Evolutionary conservation across 2,797 vertebrate species (phyloP).

Genomic region (Sebastes vulpes): DNA sequence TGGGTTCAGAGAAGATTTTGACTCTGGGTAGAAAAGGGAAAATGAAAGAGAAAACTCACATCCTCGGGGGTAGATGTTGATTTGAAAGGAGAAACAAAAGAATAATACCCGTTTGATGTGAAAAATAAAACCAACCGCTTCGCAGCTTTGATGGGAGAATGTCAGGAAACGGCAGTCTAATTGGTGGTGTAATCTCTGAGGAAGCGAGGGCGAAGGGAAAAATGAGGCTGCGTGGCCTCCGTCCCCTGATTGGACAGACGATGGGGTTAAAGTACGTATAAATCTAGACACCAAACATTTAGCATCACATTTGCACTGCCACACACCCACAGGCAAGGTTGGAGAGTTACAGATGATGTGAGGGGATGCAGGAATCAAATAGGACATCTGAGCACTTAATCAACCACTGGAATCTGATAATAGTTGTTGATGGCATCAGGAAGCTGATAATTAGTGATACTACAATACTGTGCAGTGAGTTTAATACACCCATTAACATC

Average conservation of each 20-base stretch:
- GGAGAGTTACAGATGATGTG: neutral
- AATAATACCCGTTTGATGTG: conserved; percentile 83
- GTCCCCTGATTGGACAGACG: conserved; percentile 32
- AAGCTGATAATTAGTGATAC: neutral
- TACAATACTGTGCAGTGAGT: neutral
- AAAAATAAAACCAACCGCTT: conserved; percentile 79
- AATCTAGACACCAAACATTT: conserved; percentile 28
- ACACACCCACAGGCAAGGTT: neutral
- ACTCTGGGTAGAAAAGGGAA: conserved; percentile 48
- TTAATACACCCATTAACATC: neutral
- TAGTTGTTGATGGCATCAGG: neutral
- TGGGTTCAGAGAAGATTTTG: conserved; percentile 64
- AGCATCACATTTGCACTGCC: neutral
- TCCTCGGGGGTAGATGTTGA: conserved; percentile 83
- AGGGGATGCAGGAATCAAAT: conserved; percentile 3
- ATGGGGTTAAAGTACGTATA: conserved; percentile 10
- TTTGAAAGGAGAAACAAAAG: conserved; percentile 81
- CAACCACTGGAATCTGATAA: neutral
- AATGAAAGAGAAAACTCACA: conserved; percentile 66
- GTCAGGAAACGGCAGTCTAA: conserved; percentile 82
- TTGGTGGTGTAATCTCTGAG: conserved; percentile 78
- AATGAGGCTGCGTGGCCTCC: conserved; percentile 8
- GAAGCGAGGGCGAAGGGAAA: conserved; percentile 42
- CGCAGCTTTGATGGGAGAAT: conserved; percentile 79
- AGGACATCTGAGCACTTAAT: neutral